Percentiles rank a stretch among this genome's conserved stretches.
Evolutionary conservation across 2,797 vertebrate genomes (phyloP).

Genomic region (Ciconia nigra): DNA sequence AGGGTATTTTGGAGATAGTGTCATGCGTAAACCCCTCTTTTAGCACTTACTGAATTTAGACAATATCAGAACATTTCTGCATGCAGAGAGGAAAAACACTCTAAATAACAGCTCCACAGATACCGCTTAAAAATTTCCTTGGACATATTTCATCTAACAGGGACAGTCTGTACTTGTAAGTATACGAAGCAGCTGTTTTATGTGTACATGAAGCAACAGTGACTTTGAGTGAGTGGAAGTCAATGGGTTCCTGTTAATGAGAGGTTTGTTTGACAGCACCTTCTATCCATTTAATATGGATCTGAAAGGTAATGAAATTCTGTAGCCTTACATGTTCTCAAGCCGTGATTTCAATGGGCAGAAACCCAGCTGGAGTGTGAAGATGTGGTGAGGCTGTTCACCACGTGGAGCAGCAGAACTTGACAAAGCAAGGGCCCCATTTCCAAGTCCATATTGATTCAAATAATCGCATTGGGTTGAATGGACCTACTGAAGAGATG

Average conservation of each 20-base stretch:
- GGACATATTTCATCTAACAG: background rate
- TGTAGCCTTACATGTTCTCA: background rate
- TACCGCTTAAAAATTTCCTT: background rate
- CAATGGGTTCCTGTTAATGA: background rate
- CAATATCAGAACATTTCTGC: background rate
- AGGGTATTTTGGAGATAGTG: background rate
- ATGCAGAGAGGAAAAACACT: background rate
- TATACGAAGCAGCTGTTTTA: background rate
- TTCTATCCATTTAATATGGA: background rate
- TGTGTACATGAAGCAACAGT: background rate
- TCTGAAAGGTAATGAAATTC: background rate
- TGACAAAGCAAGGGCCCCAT: background rate
- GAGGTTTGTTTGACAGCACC: background rate
- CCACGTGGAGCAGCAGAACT: background rate
- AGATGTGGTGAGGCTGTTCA: background rate
- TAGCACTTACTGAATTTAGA: background rate
- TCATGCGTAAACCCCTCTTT: background rate
- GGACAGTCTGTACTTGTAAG: background rate
- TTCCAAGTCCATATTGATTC: background rate
- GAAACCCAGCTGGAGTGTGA: background rate
- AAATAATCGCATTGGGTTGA: background rate
- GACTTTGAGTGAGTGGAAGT: background rate
- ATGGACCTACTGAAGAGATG: background rate
- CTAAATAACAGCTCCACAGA: background rate
- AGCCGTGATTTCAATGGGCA: background rate